Evolutionary conservation across 2,797 vertebrate genomes (phyloP), one percentile per base, ranked within the genome.

Genomic region (Vireo griseus): DNA sequence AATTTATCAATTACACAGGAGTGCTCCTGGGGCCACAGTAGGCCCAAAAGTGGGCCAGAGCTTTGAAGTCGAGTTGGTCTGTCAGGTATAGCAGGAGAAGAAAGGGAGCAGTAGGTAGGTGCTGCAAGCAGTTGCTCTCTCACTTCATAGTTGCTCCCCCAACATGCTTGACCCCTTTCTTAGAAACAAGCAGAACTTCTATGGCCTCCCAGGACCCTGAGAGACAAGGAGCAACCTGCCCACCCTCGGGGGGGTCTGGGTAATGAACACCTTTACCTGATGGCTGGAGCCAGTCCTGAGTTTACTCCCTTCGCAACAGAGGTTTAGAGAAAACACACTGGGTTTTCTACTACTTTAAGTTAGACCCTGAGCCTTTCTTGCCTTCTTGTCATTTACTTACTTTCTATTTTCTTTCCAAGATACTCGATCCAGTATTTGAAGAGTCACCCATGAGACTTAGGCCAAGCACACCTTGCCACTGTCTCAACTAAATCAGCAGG

Each of bases 1-100:
- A 24, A 29, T 81, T 86, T 69, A 40, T 24, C 2, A 0, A 26
- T 79, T 62, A 33, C 25, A 48, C 7, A 37, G 54, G 9, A 40
- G n/a, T 3, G 8, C 21, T 71, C 44, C 4, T 42, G 17, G 10
- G 48, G 10, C 9, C 44, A 78, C 0, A 0, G 15, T 21, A 9
- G 91, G 39, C 55, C 14, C 63, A 82, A 66, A 88, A 65, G 13
- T 31, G 24, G 22, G 37, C 24, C 24, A 66, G 21, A 42, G 11
- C 6, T 81, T 74, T 57, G 33, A 57, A 11, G 16, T 24, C 19
- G 42, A 54, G 31, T 15, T 51, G 47, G 26, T 74, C 61, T 40
- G 12, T 20, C 74, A 48, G 16, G 12, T 13, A 39, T 21, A 22
- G 35, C 13, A 31, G 40, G 2, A 75, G 31, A 85, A 86, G 58